Evolutionary conservation across 2,113 vertebrate genomes (phyloP).

Genomic region (Isichthys henryi): DNA sequence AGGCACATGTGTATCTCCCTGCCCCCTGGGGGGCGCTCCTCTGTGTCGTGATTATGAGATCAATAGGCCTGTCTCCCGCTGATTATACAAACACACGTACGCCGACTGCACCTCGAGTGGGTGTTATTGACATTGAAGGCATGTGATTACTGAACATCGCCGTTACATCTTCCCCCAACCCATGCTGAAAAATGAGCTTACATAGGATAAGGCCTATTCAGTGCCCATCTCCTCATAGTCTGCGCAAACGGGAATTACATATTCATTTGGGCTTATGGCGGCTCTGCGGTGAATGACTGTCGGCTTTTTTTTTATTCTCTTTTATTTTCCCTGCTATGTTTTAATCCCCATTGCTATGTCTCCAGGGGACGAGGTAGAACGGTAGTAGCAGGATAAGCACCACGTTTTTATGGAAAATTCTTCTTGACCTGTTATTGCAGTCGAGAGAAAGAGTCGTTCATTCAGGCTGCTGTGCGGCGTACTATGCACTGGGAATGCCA

Average conservation of each 20-base stretch:
- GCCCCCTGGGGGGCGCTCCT: not conserved
- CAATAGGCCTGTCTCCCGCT: conserved; percentile 1
- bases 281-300: conserved; percentile 45
- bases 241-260: conserved; percentile 40
- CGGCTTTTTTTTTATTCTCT: conserved; percentile 16
- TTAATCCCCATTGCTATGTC: not conserved
- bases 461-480: no score
- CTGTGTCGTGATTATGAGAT: not conserved
- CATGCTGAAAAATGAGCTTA: conserved; percentile 22
- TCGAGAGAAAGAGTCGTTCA: not conserved
- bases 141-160: conserved; percentile 32
- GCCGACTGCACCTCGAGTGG: conserved; percentile 29
- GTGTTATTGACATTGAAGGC: conserved; percentile 45
- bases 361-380: not conserved
- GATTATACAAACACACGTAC: conserved; percentile 29
- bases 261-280: conserved; percentile 45
- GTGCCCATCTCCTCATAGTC: conserved; percentile 19
- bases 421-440: not conserved
- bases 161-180: not conserved
- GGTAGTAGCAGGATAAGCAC: not conserved
- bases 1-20: not conserved
- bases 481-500: no score
- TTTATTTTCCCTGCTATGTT: not conserved
- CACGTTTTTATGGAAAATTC: not conserved
- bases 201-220: conserved; percentile 19